Evolutionary conservation across 2,888 invertebrate species (phyloP), one percentile per base, ranked within the genome.

Genomic region (Bursaphelenchus okinawaensis): DNA sequence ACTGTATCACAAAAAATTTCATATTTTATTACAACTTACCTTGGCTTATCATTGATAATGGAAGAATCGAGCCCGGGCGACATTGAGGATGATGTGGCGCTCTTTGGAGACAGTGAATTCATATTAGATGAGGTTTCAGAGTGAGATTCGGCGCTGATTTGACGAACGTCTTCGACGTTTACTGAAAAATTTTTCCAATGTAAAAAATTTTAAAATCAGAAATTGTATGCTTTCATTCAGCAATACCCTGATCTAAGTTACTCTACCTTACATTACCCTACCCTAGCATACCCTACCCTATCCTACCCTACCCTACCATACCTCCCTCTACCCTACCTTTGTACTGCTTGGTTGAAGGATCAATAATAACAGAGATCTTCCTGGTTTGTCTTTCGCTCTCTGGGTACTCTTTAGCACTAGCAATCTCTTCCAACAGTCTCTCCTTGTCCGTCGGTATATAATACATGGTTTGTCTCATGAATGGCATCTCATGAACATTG

Each of bases 361-460:
- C 69, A 54, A 72, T 72, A 8, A 66, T 61, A 12, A 72, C 75
- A 31, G 71, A 71, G 20, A 72, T 68, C 55, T 75, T 72, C 51
- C 72, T 62, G 7, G 70, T 71, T 20, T 59, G 55, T 9, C 63
- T 16, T 54, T 55, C 63, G 24, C 58, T 40, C 56, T 62, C 65
- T 9, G 69, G 63, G 52, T 63, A 68, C 29, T 68, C 68, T 23
- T 65, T 68, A 4, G 58, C 65, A 24, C 63, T 64, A 22, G 62
- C 60, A 12, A 19, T 40, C 54, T 71, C 76, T 31, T 78, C 76
- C 26, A 65, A 64, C 26, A 62, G 57, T 7, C 72, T 74, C 60
- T 77, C 77, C 29, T 68, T 72, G 7, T 63, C 59, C 16, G 77
- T 78, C 19, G 77, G 77, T 57, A 77, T 77, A 62, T 77, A 77